phyloP scores from a whole-genome alignment of 1,140 invertebrate species.

The Caerostris extrusa region DNA sequence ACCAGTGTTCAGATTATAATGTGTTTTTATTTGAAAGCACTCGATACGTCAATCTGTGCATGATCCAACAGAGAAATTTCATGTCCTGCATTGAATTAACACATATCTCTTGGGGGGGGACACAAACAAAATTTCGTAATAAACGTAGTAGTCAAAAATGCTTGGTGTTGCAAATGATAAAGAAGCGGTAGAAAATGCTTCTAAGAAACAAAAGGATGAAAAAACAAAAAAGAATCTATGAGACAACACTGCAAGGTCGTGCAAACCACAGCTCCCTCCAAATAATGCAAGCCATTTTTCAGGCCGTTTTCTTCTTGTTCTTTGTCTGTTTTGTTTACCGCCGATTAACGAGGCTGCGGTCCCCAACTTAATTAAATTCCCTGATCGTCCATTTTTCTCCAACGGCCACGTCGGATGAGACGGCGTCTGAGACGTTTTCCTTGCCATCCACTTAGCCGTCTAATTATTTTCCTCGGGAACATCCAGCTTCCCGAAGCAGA shows the following conservation, averaged over 20 bases:
- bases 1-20: no score
- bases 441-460: background rate
- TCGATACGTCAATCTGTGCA: no score
- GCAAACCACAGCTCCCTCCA: conserved; percentile 33
- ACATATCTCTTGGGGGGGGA: no score
- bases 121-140: background rate
- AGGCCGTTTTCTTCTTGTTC: background rate
- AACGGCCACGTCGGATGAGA: background rate
- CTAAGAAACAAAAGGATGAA: background rate
- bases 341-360: conserved; percentile 45
- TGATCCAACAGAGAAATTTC: no score
- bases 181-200: background rate
- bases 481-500: background rate
- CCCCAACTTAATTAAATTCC: conserved; percentile 64
- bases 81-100: no score
- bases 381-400: conserved; percentile 56
- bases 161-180: background rate
- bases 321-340: conserved; percentile 41
- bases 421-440: background rate
- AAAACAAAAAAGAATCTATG: background rate
- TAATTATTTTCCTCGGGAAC: background rate
- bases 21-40: no score
- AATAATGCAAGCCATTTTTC: conserved; percentile 65
- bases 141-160: background rate
- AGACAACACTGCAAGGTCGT: background rate